Percentiles rank a stretch among this genome's conserved stretches.
Evolutionary conservation across 2,888 invertebrate species (phyloP).

Genomic region (Chironomus tentans): DNA sequence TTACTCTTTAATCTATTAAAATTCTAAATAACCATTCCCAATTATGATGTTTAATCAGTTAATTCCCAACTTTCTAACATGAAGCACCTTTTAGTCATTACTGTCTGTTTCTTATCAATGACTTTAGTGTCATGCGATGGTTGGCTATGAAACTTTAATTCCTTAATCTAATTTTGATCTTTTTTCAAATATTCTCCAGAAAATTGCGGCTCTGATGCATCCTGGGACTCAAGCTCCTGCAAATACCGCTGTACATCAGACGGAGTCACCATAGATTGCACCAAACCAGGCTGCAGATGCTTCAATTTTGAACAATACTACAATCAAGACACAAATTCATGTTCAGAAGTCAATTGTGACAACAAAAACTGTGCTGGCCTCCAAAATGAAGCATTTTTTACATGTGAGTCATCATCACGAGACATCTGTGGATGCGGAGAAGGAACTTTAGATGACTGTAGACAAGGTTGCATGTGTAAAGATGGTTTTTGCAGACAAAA

Average conservation of each 20-base stretch:
- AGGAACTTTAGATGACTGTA: background rate
- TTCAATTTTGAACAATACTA: background rate
- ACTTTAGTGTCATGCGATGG: no score
- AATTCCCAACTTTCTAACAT: no score
- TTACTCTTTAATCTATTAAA: no score
- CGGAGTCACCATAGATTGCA: background rate
- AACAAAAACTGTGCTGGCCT: background rate
- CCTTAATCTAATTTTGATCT: no score
- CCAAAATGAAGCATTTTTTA: background rate
- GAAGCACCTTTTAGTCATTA: no score
- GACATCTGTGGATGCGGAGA: background rate
- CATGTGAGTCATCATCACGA: background rate
- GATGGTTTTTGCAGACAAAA: background rate
- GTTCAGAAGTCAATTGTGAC: background rate
- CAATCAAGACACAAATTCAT: background rate
- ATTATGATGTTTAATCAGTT: no score
- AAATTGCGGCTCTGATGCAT: no score
- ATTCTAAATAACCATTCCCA: no score
- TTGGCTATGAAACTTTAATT: no score
- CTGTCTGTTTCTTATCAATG: no score
- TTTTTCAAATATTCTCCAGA: no score
- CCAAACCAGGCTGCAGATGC: background rate
- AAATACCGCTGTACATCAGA: background rate
- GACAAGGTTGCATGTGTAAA: background rate
- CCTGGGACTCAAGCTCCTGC: background rate